These are phyloP conservation scores for Drosophila tsacasi DNA, from an alignment of 1,140 invertebrate species.

Conservation along the genomic window DNA sequence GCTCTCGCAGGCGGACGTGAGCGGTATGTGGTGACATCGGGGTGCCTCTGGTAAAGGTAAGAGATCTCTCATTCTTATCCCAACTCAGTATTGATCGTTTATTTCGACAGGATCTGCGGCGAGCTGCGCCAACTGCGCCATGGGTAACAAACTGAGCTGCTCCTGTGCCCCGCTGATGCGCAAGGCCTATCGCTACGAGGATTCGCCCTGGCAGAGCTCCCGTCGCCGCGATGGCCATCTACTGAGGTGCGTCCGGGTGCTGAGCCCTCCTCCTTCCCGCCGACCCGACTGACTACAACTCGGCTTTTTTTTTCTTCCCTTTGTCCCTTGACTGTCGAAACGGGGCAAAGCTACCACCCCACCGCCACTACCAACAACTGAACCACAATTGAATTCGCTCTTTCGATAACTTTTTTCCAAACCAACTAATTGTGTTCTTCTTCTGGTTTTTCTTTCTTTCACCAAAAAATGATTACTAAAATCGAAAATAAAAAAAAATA, in stretches of 20 bases:
- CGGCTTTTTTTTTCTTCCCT: constrained; percentile 19
- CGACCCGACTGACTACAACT: constrained; percentile 20
- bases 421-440: constrained; percentile 78
- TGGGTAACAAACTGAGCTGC: constrained; percentile 98
- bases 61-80: neutral
- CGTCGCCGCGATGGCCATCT: constrained; percentile 95
- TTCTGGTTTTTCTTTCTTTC: constrained; percentile 82
- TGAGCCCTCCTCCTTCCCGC: constrained; percentile 17
- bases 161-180: constrained; percentile 96
- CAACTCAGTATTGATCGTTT: neutral
- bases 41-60: constrained; percentile 88
- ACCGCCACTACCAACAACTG: constrained; percentile 36
- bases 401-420: constrained; percentile 73
- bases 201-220: constrained; percentile 95
- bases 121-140: constrained; percentile 87
- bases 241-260: constrained; percentile 89
- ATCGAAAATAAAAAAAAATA: constrained; percentile 47
- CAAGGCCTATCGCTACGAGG: constrained; percentile 97
- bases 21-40: constrained; percentile 91
- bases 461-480: constrained; percentile 50
- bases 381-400: constrained; percentile 72
- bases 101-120: constrained; percentile 65
- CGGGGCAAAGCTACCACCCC: constrained; percentile 17
- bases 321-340: constrained; percentile 56
- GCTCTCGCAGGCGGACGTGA: constrained; percentile 87